Evolutionary conservation across 2,797 vertebrate genomes (phyloP).

Genomic region (Muscicapa striata): DNA sequence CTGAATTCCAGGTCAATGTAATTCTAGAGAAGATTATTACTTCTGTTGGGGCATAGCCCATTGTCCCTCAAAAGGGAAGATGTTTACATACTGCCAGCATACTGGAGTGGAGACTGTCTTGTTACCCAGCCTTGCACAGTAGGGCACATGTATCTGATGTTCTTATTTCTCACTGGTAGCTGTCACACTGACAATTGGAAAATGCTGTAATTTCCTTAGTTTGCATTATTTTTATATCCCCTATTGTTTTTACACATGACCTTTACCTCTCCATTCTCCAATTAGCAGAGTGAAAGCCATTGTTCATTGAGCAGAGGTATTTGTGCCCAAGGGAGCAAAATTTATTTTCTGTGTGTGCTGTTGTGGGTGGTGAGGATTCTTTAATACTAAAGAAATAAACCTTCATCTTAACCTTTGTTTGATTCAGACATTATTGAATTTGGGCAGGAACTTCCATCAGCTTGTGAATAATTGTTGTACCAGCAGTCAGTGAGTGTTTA

Average conservation of each 20-base stretch:
- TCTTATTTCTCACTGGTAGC: slow-evolving; percentile 53
- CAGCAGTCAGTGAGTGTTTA: neutral
- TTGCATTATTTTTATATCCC: slow-evolving; percentile 68
- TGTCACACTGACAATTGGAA: slow-evolving; percentile 67
- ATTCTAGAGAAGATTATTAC: neutral
- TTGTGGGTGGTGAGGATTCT: slow-evolving; percentile 47
- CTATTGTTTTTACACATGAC: slow-evolving; percentile 69
- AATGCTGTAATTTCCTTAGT: slow-evolving; percentile 71
- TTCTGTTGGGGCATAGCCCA: neutral
- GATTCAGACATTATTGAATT: slow-evolving; percentile 46
- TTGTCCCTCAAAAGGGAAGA: slow-evolving; percentile 16
- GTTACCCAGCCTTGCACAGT: slow-evolving; percentile 51
- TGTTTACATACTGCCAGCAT: neutral
- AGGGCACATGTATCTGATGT: slow-evolving; percentile 56
- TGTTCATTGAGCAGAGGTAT: slow-evolving; percentile 65
- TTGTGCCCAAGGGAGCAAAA: slow-evolving; percentile 56
- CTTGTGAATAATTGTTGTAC: neutral
- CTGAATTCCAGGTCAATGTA: neutral
- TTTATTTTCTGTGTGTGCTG: slow-evolving; percentile 39
- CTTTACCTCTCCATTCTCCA: slow-evolving; percentile 66
- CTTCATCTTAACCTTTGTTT: slow-evolving; percentile 57
- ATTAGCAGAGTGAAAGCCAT: slow-evolving; percentile 66
- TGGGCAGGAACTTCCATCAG: slow-evolving; percentile 34
- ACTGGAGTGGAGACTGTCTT: slow-evolving; percentile 38
- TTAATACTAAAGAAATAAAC: slow-evolving; percentile 50